Evolutionary conservation across 2,888 invertebrate species (phyloP).

Genomic region (Caenorhabditis imperialis): DNA sequence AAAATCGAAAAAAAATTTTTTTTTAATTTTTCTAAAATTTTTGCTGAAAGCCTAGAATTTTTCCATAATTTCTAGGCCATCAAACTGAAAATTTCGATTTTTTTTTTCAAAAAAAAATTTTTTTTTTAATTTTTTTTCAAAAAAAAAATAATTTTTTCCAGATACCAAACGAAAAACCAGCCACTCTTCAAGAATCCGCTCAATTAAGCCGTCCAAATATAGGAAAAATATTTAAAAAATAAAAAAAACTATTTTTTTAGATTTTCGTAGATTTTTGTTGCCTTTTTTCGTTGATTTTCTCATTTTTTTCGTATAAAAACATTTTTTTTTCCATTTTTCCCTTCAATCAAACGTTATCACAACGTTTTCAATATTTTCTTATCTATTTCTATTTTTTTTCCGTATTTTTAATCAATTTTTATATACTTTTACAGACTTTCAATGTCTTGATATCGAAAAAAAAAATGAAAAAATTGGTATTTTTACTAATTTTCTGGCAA

Average conservation of each 20-base stretch:
- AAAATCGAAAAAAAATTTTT: background rate
- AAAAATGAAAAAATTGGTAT: conserved; percentile 13
- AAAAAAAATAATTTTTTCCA: too few relatives aligned
- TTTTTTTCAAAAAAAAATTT: background rate
- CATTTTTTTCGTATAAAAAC: conserved; percentile 1
- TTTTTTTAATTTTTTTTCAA: background rate
- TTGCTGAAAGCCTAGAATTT: background rate
- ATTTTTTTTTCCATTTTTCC: conserved; percentile 7
- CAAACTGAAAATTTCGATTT: background rate
- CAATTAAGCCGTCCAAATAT: too few relatives aligned
- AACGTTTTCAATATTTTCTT: conserved; percentile 3
- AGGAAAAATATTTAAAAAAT: too few relatives aligned
- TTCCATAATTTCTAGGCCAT: too few relatives aligned
- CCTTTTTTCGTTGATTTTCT: conserved; percentile 14
- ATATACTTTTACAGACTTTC: background rate
- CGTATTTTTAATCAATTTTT: background rate
- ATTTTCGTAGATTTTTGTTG: conserved; percentile 3
- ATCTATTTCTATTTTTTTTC: conserved; percentile 9
- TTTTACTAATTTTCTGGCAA: conserved; percentile 13
- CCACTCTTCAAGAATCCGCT: conserved; percentile 50
- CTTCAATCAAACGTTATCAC: conserved; percentile 4
- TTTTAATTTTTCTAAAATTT: background rate
- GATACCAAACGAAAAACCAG: conserved; percentile 64
- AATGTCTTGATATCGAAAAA: conserved; percentile 18
- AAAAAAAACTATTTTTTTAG: background rate